Base-by-base conservation (phyloP, 2,797 vertebrate species). In the Coccyzus lansbergi region DNA sequence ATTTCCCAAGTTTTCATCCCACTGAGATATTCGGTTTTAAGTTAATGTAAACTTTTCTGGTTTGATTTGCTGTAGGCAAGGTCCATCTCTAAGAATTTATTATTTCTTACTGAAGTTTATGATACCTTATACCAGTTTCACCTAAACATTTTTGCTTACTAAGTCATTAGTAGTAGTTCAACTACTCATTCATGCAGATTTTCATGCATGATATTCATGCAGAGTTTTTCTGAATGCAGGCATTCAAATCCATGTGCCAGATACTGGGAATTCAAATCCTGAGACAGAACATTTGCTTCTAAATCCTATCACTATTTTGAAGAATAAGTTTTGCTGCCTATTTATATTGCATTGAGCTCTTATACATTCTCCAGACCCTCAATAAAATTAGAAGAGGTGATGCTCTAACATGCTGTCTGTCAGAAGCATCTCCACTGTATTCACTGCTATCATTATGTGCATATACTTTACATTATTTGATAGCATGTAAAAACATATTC, bases 391-490 rank as follows among this genome's bases (percentile, higher is more conserved):
- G 78, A 88, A 92, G 71, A 56, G 46, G 31, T 0, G 1, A 31
- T 88, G 71, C 58, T 85, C 25, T 51, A 78, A 91, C 56, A 40
- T 22, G 51, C 28, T 85, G 53, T 64, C 58, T 68, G 71, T 59
- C 76, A 71, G 60, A 84, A 93, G 49, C 31, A 79, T 60, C 49
- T 42, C 69, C n/a, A 70, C n/a, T 85, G 12, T 79, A 72, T 93
- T 76, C 46, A 34, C n/a, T 48, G 28, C 46, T 62, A 28, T 88
- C 63, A 78, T 95, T 76, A 83, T 38, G 62, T 90, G 77, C 83
- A 68, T 85, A 79, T 69, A 70, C 69, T 93, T 95, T 68, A 83
- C 51, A 78, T 90, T 74, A 87, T 92, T 93, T 86, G 64, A 74
- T 76, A 90, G 83, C 40, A 71, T 56, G 75, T 94, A 90, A 90